Percentiles rank a stretch among this genome's conserved stretches.
Evolutionary conservation across 1,140 invertebrate genomes (phyloP).

Genomic region (Hylaeus anthracinus): DNA sequence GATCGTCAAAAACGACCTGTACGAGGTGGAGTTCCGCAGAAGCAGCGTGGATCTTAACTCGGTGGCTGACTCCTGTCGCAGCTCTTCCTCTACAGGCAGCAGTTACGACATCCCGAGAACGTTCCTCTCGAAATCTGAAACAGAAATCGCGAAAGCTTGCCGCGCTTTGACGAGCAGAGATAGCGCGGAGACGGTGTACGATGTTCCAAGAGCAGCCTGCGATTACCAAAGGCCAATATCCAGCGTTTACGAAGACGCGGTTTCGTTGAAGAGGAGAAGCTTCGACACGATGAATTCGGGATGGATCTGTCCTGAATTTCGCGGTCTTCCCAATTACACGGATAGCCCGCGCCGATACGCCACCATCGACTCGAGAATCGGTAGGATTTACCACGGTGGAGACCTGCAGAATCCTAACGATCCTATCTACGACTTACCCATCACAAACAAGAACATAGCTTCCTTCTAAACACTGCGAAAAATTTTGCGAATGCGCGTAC

Average conservation of each 20-base stretch:
- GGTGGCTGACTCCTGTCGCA: not conserved
- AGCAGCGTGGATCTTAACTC: constrained; percentile 11
- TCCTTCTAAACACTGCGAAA: not conserved
- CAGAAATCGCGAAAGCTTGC: not conserved
- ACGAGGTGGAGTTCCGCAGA: constrained; percentile 38
- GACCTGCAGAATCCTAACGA: not conserved
- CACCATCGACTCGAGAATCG: constrained; percentile 51
- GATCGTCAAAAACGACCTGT: constrained; percentile 22
- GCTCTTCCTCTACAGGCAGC: not conserved
- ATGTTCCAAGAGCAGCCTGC: constrained; percentile 33
- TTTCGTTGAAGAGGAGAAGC: constrained; percentile 44
- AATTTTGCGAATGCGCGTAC: too few relatives aligned
- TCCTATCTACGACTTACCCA: too few relatives aligned
- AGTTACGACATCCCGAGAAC: constrained; percentile 57
- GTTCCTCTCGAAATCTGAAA: constrained; percentile 52
- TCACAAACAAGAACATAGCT: not conserved
- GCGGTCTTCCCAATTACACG: too few relatives aligned
- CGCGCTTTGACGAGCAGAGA: not conserved
- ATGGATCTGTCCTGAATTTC: not conserved
- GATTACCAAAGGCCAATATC: constrained; percentile 42
- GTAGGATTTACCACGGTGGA: constrained; percentile 1
- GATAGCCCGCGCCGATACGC: constrained; percentile 21
- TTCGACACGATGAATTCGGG: not conserved
- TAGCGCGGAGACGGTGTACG: constrained; percentile 31
- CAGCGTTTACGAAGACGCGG: constrained; percentile 49